Evolutionary conservation across 2,888 invertebrate species (phyloP), one percentile per base, ranked within the genome.

Genomic region (Gibbula magus): DNA sequence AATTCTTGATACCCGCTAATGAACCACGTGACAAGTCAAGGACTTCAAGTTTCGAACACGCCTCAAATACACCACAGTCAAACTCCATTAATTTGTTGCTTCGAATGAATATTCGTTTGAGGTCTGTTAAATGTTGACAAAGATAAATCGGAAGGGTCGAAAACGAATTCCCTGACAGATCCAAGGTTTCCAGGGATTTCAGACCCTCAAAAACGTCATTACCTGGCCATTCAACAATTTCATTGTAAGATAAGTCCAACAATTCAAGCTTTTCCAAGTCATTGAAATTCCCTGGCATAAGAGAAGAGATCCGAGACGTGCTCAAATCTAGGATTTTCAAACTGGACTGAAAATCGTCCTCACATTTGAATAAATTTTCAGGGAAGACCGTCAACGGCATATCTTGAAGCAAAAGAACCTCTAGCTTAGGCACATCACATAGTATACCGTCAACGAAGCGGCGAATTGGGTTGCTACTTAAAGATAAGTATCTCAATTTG

Each of bases 391-490:
- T 39, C 22, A 80, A 53, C 35, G 52, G 66, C 35, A 80, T 54
- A 20, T 51, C 61, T 5, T 52, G 61, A 10, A 80, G 51, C n/a
- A 77, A 16, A 20, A 80, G 53, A 22, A 78, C 77, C 8, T 80
- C 80, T 66, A 80, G 22, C 5, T 74, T 51, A 18, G 51, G 20
- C 61, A 80, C 74, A 32, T 73, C 32, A 29, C 80, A 80, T 29
- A 74, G 18, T 16, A 80, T 29, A 0, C 74, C 66, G 52, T 80
- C 80, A 51, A 77, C 74, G 35, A 80, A 53, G 22, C 10, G 22
- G 20, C 54, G 53, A 22, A 80, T 18, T 29, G 73, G 80, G 39
- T 80, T 80, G 39, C 22, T 66, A 16, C 29, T 52, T 8, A 80
- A 35, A n/a, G 77, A 77, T 13, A 80, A 75, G 52, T 77, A 73